Conservation (phyloP, 2,797 vertebrate species). For the Neosilurus mollespiculum region DNA sequence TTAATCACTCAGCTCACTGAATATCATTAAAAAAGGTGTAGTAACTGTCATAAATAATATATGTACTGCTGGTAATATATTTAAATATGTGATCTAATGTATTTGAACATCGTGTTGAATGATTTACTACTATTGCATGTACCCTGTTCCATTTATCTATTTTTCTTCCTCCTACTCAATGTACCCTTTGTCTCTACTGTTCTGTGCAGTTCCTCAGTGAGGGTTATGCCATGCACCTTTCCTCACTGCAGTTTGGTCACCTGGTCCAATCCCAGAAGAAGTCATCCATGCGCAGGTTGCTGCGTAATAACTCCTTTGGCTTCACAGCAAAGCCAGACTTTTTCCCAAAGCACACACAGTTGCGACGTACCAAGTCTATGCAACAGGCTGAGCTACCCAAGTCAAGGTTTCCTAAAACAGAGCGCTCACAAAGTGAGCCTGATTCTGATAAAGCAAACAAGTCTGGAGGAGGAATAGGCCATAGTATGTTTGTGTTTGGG, state of each 20-base stretch:
- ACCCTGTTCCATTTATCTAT: not conserved
- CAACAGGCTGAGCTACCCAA: constrained; percentile 91
- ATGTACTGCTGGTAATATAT: not conserved
- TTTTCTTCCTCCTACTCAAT: not conserved
- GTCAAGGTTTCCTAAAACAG: constrained; percentile 85
- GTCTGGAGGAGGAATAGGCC: constrained; percentile 68
- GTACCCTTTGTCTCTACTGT: not conserved
- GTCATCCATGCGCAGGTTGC: constrained; percentile 87
- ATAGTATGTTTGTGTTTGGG: constrained; percentile 69
- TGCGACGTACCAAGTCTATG: constrained; percentile 94
- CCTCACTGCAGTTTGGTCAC: constrained; percentile 86
- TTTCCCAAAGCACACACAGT: constrained; percentile 90
- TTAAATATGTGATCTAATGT: not conserved
- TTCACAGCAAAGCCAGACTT: constrained; percentile 92
- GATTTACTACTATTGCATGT: not conserved
- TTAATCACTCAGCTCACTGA: not conserved
- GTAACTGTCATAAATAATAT: not conserved
- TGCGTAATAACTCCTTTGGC: constrained; percentile 94
- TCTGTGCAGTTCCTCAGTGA: constrained; percentile 88
- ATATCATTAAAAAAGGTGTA: not conserved
- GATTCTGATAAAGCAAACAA: constrained; percentile 93
- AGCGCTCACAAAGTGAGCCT: constrained; percentile 96
- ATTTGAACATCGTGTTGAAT: not conserved
- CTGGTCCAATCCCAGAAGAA: constrained; percentile 90
- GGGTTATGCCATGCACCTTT: constrained; percentile 92